phyloP scores from a whole-genome alignment of 2,797 vertebrate species.

The Urophycis tenuis region DNA sequence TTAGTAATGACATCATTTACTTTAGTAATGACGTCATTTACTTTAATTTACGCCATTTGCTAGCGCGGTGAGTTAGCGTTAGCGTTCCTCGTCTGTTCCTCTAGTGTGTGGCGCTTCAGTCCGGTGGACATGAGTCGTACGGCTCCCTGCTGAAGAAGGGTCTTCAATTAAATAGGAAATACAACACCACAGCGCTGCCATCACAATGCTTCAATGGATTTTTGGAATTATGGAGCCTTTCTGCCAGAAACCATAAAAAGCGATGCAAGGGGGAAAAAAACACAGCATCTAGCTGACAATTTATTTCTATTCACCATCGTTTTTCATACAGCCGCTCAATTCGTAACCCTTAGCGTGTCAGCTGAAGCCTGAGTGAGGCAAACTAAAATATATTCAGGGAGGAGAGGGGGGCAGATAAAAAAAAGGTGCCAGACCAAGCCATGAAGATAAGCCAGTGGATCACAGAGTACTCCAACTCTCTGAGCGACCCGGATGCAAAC shows the following conservation, averaged over 20 bases:
- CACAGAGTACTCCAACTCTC: not conserved
- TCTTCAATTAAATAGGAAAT: not conserved
- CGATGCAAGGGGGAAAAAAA: not conserved
- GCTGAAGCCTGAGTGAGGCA: not conserved
- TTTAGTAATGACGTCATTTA: no score
- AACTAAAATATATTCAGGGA: not conserved
- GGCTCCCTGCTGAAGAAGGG: not conserved
- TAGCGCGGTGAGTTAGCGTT: no score
- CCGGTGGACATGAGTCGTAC: no score
- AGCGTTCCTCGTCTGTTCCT: no score
- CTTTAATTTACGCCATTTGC: no score
- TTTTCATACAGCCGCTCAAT: not conserved
- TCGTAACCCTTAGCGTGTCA: not conserved
- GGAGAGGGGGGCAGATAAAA: not conserved
- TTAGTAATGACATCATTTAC: no score
- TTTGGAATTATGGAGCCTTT: not conserved
- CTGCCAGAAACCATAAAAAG: not conserved
- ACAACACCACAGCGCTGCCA: not conserved
- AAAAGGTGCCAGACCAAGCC: not conserved
- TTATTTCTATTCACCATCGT: not conserved
- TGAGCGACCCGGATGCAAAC: not conserved
- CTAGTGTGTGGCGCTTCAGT: no score
- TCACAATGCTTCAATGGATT: not conserved
- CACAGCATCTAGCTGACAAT: not conserved
- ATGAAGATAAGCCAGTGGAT: not conserved